Evolutionary conservation across 2,797 vertebrate genomes (phyloP).

Genomic region (Smutsia gigantea): DNA sequence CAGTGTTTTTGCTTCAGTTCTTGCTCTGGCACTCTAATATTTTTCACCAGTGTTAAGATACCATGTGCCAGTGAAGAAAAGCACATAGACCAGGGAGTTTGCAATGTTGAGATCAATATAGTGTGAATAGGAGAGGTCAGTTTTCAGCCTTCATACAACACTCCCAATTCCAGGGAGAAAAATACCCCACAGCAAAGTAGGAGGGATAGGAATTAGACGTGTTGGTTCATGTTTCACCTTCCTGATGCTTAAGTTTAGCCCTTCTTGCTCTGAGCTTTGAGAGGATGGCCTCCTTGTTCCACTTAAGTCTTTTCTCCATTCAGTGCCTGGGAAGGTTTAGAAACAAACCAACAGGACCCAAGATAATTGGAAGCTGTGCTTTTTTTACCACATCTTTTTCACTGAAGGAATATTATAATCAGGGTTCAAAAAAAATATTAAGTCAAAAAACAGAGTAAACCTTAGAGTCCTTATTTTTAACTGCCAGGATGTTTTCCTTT

Average conservation of each 20-base stretch:
- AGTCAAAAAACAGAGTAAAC: not conserved
- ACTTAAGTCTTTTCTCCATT: not conserved
- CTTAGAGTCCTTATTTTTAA: not conserved
- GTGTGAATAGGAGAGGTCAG: not conserved
- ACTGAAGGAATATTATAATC: not conserved
- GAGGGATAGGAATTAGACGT: fast-evolving
- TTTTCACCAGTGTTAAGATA: not conserved
- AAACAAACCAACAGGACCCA: not conserved
- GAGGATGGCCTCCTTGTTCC: not conserved
- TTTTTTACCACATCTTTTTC: not conserved
- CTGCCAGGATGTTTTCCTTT: not conserved
- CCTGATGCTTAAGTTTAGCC: fast-evolving
- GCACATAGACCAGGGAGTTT: not conserved
- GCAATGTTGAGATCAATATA: not conserved
- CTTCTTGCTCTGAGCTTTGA: fast-evolving
- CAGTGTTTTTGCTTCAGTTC: not conserved
- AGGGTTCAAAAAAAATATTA: not conserved
- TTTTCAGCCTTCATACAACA: not conserved
- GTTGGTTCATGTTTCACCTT: not conserved
- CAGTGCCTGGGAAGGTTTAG: not conserved
- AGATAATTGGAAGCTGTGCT: not conserved
- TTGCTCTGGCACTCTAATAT: not conserved
- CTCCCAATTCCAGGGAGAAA: not conserved
- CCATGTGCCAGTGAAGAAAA: slow-evolving; percentile 29
- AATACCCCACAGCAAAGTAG: not conserved